phyloP scores from a whole-genome alignment of 2,888 invertebrate genomes.

The Amphimallon solstitiale region DNA sequence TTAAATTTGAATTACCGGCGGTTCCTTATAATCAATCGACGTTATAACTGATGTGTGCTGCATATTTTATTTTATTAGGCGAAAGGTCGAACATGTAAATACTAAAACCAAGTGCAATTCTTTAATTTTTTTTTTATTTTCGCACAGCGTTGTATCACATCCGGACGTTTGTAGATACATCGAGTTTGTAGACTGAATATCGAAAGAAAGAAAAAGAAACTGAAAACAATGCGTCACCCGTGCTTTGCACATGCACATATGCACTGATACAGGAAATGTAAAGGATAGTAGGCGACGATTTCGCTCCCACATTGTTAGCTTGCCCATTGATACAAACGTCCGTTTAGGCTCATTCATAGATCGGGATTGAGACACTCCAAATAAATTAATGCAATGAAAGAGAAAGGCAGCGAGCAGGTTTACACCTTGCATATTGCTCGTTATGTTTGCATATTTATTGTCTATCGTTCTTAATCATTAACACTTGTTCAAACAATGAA shows the following conservation, averaged over 20 bases:
- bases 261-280: constrained; percentile 48
- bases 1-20: too few relatives aligned
- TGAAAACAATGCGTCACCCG: constrained; percentile 43
- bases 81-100: too few relatives aligned
- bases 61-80: too few relatives aligned
- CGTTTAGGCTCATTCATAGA: constrained; percentile 49
- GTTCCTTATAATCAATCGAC: too few relatives aligned
- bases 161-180: too few relatives aligned
- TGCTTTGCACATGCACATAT: constrained; percentile 35
- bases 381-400: constrained; percentile 52
- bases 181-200: too few relatives aligned
- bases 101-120: too few relatives aligned
- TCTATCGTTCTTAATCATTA: constrained; percentile 46
- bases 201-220: constrained; percentile 7
- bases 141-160: too few relatives aligned
- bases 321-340: constrained; percentile 48
- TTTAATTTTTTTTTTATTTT: too few relatives aligned
- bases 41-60: too few relatives aligned
- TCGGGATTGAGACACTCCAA: constrained; percentile 47
- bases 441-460: constrained; percentile 52
- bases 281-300: constrained; percentile 45
- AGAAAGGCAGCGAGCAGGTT: constrained; percentile 48
- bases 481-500: constrained; percentile 44
- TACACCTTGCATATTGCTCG: constrained; percentile 50
- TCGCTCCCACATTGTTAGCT: constrained; percentile 48